Conservation (phyloP, 2,888 invertebrate species). For the Macaria liturata region DNA sequence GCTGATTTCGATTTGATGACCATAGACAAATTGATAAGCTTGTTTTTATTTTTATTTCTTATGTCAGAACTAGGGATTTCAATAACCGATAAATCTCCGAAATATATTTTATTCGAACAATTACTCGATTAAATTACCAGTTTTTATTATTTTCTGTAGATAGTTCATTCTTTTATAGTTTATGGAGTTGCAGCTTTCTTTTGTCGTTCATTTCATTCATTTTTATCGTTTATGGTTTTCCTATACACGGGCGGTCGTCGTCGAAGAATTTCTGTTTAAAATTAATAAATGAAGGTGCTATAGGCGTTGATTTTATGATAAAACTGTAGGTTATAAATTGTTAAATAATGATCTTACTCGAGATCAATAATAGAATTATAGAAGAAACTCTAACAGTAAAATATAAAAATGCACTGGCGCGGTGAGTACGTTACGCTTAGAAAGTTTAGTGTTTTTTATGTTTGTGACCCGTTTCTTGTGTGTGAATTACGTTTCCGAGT, state of each 20-base stretch:
- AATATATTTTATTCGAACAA: background rate
- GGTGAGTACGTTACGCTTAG: slow-evolving; percentile 90
- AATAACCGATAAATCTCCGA: slow-evolving; percentile 2
- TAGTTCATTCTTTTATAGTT: slow-evolving; percentile 8
- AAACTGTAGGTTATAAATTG: slow-evolving; percentile 81
- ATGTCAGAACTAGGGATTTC: background rate
- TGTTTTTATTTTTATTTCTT: background rate
- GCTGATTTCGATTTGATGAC: slow-evolving; percentile 27
- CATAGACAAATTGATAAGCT: slow-evolving; percentile 3
- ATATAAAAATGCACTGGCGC: slow-evolving; percentile 97
- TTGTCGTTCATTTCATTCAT: slow-evolving; percentile 47
- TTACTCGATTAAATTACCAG: background rate
- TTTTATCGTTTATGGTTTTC: slow-evolving; percentile 72
- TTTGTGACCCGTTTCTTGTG: slow-evolving; percentile 55
- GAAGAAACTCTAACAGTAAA: slow-evolving; percentile 98
- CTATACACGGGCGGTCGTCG: slow-evolving; percentile 74
- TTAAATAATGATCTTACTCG: slow-evolving; percentile 95
- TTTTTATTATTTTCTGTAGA: slow-evolving; percentile 19
- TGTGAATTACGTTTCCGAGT: slow-evolving; percentile 39
- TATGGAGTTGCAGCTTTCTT: slow-evolving; percentile 22
- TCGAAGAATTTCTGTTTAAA: slow-evolving; percentile 71
- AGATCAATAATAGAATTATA: slow-evolving; percentile 99
- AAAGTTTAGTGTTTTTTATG: slow-evolving; percentile 75
- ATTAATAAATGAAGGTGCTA: slow-evolving; percentile 82
- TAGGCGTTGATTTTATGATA: slow-evolving; percentile 81